Conservation (phyloP, 1,140 invertebrate genomes). For the Oncopeltus fasciatus region DNA sequence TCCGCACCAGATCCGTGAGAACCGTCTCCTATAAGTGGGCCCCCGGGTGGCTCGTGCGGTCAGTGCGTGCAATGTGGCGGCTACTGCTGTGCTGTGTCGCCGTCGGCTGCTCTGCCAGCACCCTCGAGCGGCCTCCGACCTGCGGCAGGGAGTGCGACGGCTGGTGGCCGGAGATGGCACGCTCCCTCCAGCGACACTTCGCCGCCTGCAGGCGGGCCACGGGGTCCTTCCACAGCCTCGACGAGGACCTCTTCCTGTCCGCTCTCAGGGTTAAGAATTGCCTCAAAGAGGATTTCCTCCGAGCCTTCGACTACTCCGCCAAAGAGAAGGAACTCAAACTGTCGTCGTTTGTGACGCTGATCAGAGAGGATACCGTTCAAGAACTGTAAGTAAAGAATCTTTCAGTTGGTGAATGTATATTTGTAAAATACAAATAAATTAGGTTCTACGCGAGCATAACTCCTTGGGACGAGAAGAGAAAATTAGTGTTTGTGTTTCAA, state of each 20-base stretch:
- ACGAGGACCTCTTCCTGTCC: neutral
- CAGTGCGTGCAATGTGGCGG: neutral
- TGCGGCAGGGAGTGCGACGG: neutral
- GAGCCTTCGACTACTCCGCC: neutral
- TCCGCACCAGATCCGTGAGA: conserved; percentile 4
- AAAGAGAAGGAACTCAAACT: neutral
- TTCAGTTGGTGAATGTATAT: neutral
- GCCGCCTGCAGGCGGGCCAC: neutral
- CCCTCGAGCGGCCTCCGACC: neutral
- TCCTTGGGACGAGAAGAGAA: no score
- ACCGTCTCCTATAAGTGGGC: neutral
- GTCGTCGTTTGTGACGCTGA: neutral
- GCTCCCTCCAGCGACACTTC: neutral
- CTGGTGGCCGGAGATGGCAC: neutral
- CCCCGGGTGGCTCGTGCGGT: no score
- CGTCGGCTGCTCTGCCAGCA: neutral
- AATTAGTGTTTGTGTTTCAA: neutral
- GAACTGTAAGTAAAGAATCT: neutral
- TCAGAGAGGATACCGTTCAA: neutral
- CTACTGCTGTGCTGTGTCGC: neutral
- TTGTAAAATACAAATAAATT: neutral
- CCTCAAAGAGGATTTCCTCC: neutral
- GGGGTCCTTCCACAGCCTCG: neutral
- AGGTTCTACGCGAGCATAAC: neutral
- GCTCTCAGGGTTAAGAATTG: neutral